phyloP scores from a whole-genome alignment of 2,113 vertebrate genomes.

The Athene noctua region DNA sequence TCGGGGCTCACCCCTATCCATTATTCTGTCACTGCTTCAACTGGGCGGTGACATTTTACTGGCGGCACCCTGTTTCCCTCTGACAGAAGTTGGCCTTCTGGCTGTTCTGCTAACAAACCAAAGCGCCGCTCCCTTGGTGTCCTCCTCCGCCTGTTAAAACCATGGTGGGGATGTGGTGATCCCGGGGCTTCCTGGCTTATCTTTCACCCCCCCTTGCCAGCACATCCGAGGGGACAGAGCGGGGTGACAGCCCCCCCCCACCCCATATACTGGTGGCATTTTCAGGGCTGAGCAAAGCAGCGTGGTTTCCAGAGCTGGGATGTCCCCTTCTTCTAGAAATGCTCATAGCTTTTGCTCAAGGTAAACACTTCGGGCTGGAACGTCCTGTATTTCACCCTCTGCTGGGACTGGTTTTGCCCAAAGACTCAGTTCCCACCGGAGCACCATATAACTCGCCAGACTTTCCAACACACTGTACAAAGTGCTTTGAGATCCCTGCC shows the following conservation, averaged over 20 bases:
- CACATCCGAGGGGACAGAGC: neutral
- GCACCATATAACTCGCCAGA: conserved; percentile 9
- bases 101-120: neutral
- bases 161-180: neutral
- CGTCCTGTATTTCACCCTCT: neutral
- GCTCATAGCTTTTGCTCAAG: neutral
- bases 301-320: neutral
- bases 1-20: conserved; percentile 32
- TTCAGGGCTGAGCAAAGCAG: neutral
- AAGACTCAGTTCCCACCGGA: neutral
- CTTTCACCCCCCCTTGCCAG: neutral
- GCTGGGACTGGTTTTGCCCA: neutral
- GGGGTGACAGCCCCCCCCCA: accelerated
- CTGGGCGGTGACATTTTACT: conserved; percentile 39
- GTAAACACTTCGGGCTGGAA: neutral
- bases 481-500: conserved; percentile 55
- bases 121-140: neutral
- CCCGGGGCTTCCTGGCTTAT: neutral
- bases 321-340: neutral
- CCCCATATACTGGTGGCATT: neutral
- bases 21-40: conserved; percentile 24
- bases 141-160: neutral
- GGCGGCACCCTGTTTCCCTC: neutral
- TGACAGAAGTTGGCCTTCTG: neutral
- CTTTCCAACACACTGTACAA: conserved; percentile 33